These are phyloP conservation scores for Anabacerthia variegaticeps DNA, from an alignment of 2,797 vertebrate species.

Conservation along the genomic window DNA sequence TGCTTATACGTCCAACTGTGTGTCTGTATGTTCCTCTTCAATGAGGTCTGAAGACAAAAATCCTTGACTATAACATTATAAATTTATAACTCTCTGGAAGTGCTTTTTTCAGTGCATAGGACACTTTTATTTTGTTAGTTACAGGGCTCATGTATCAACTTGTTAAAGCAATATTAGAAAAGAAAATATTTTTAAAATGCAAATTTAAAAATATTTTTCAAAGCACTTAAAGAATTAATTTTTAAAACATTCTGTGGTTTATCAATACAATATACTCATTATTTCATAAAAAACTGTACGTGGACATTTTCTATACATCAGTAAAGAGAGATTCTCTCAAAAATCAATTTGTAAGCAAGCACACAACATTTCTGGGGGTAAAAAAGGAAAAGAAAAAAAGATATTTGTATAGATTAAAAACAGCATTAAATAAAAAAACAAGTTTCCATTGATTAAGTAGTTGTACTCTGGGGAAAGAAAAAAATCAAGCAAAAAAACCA, in stretches of 20 bases:
- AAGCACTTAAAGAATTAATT: no score
- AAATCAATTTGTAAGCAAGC: neutral
- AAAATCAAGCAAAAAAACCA: neutral
- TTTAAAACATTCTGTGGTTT: neutral
- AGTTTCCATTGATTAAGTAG: neutral
- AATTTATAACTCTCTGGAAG: neutral
- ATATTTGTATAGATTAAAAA: neutral
- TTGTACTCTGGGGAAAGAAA: neutral
- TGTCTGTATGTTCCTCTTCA: neutral
- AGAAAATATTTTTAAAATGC: neutral
- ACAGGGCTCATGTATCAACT: neutral
- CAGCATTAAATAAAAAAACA: neutral
- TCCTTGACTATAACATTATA: neutral
- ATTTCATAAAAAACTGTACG: neutral
- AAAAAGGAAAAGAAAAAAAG: fast-evolving
- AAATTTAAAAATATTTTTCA: neutral
- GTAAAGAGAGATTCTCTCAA: neutral
- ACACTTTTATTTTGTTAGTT: neutral
- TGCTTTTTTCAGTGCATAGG: neutral
- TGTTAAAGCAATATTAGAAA: neutral
- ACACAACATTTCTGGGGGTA: fast-evolving
- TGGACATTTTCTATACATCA: neutral
- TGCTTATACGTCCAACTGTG: neutral
- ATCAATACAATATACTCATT: neutral
- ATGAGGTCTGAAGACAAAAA: neutral